Conservation (phyloP, 2,888 invertebrate species). For the Lumbricus terrestris region DNA sequence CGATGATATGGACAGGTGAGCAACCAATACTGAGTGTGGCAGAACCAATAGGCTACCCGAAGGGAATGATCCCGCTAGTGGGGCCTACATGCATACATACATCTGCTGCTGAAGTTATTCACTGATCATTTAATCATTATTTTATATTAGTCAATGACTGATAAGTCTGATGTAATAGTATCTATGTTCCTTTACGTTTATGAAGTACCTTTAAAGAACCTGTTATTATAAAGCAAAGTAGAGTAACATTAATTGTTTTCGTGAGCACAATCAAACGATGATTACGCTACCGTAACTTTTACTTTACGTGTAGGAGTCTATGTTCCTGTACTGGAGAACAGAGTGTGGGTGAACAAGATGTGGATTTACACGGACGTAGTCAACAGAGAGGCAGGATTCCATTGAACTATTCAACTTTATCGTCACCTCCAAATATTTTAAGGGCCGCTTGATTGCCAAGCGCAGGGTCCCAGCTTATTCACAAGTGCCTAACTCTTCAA, state of each 20-base stretch:
- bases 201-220: too few relatives aligned
- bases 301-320: constrained; percentile 3
- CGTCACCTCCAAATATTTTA: too few relatives aligned
- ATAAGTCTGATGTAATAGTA: too few relatives aligned
- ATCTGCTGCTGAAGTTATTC: background rate
- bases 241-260: background rate
- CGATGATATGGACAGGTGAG: too few relatives aligned
- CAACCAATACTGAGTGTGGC: too few relatives aligned
- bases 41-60: too few relatives aligned
- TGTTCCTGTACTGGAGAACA: background rate
- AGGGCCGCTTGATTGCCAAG: too few relatives aligned
- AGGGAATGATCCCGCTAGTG: too few relatives aligned
- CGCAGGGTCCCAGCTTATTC: too few relatives aligned
- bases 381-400: background rate
- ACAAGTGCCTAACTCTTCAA: too few relatives aligned
- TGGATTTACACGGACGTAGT: background rate
- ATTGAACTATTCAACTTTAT: background rate
- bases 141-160: too few relatives aligned
- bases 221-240: background rate
- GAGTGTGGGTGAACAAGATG: background rate
- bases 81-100: too few relatives aligned
- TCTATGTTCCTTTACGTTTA: background rate
- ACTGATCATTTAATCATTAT: background rate
- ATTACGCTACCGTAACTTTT: background rate
- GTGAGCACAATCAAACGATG: background rate